A percentile compares a stretch with the other conserved stretches of the same genome.
These are phyloP conservation scores for Betta splendens DNA, from an alignment of 2,797 vertebrate genomes.

Conservation along the genomic window DNA sequence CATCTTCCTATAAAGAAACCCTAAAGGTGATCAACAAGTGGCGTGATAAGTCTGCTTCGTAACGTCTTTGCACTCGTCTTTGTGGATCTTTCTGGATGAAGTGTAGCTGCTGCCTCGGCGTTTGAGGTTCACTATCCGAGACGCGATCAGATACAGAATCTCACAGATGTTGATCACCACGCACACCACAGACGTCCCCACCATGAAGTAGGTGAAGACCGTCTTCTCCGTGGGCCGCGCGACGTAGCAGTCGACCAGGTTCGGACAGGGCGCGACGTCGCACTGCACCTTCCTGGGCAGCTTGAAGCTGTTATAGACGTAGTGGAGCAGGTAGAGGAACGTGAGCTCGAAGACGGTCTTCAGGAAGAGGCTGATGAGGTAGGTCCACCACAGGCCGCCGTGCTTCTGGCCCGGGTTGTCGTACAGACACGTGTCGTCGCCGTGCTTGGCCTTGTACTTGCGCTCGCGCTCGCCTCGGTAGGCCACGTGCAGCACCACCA, in stretches of 20 bases:
- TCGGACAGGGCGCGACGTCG: constrained; percentile 84
- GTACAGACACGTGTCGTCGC: constrained; percentile 83
- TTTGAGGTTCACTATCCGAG: constrained; percentile 66
- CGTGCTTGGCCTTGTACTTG: constrained; percentile 83
- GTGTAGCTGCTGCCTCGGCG: constrained; percentile 42
- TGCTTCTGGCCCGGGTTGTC: constrained; percentile 89
- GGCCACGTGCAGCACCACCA: constrained; percentile 91
- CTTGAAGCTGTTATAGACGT: constrained; percentile 87
- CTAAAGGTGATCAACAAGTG: not conserved
- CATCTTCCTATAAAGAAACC: constrained; percentile 1
- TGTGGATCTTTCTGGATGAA: not conserved
- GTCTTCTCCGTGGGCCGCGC: constrained; percentile 91
- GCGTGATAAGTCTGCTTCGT: not conserved
- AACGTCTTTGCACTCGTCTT: constrained; percentile 11
- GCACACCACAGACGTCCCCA: constrained; percentile 87
- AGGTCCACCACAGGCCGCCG: constrained; percentile 93
- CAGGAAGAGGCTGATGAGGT: constrained; percentile 88
- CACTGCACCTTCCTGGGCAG: constrained; percentile 89
- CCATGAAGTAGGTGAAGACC: constrained; percentile 95
- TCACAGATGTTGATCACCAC: constrained; percentile 89
- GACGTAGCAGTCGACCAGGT: constrained; percentile 90
- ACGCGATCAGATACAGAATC: constrained; percentile 89
- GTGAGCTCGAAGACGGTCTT: constrained; percentile 86
- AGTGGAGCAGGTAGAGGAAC: constrained; percentile 90
- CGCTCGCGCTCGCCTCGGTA: constrained; percentile 88